Percentiles rank a stretch among this genome's conserved stretches.
Evolutionary conservation across 37 sponge, comb jelly and placozoan species (phyloP).

Genomic region (Eunapius fragilis): DNA sequence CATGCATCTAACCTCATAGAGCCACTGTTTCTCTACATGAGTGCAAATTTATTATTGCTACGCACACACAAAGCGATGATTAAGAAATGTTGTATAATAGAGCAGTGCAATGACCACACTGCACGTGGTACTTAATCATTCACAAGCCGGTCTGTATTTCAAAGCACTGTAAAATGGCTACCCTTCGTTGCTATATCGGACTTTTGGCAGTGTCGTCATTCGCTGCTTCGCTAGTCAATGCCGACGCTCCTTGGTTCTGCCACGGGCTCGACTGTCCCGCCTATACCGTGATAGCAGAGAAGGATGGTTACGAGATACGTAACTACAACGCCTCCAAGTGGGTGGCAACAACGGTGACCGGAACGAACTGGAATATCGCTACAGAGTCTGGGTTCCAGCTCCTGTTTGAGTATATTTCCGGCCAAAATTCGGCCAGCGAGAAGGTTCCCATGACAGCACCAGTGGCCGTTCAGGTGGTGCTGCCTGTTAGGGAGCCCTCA

Average conservation of each 20-base stretch:
- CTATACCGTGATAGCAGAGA: not conserved
- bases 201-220: not conserved
- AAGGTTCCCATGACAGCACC: not conserved
- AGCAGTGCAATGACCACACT: no score
- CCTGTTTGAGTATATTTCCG: not conserved
- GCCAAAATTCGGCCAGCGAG: not conserved
- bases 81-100: no score
- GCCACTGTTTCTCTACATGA: no score
- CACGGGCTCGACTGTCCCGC: conserved; percentile 10
- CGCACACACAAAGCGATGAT: no score
- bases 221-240: not conserved
- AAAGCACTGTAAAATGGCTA: no score
- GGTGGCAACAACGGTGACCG: not conserved
- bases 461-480: no score
- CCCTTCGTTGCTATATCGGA: no score
- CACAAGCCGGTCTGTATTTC: no score
- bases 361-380: not conserved
- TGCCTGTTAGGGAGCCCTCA: not conserved
- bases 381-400: not conserved
- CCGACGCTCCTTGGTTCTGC: not conserved
- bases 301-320: not conserved
- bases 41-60: no score
- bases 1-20: no score
- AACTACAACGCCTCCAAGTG: conserved; percentile 2
- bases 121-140: no score